Evolutionary conservation across 2,113 vertebrate species (phyloP).

Genomic region (Calonectris borealis): DNA sequence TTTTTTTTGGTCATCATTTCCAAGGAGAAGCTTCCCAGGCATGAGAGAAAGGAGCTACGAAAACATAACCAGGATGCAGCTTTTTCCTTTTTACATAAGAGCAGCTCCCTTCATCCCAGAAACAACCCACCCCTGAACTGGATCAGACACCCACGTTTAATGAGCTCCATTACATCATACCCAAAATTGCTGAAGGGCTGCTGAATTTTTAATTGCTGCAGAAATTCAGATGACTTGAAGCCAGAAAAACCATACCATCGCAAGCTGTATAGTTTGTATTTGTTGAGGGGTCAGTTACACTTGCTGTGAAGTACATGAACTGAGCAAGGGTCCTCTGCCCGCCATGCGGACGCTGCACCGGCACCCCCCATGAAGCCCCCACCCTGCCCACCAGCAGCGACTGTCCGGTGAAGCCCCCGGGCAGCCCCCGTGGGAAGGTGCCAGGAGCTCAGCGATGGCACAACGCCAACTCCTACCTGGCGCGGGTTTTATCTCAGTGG

Average conservation of each 20-base stretch:
- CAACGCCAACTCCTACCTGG: neutral
- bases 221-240: accelerated
- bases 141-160: accelerated
- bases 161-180: neutral
- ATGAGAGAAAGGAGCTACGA: neutral
- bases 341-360: accelerated
- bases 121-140: no score
- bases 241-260: neutral
- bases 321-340: accelerated
- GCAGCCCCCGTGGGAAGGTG: accelerated
- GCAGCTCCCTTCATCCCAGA: neutral
- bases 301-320: accelerated
- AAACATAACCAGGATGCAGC: neutral
- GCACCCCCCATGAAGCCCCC: neutral
- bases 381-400: neutral
- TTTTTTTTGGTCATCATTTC: neutral
- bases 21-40: neutral
- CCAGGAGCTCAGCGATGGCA: neutral
- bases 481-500: accelerated
- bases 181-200: neutral
- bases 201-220: no score
- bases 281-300: no score
- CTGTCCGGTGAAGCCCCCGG: accelerated
- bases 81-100: neutral
- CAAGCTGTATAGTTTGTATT: no score